Conservation (phyloP, 1,140 invertebrate genomes). For the Pseudachorutes palmiensis region DNA sequence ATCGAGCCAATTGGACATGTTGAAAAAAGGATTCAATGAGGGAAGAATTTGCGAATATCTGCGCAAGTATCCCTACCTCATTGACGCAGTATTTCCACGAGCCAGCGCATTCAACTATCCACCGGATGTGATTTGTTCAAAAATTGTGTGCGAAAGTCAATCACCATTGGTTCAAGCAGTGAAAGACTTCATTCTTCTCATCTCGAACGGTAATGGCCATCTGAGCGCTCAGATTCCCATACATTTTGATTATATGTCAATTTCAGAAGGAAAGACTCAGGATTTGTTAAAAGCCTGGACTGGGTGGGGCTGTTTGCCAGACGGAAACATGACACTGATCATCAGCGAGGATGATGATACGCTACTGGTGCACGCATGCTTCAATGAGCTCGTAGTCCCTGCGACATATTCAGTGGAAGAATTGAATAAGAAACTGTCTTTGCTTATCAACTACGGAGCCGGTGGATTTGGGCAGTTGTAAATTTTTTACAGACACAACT, state of each 20-base stretch:
- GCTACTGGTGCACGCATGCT: neutral
- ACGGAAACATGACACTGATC: neutral
- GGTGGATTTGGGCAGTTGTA: neutral
- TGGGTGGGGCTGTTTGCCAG: neutral
- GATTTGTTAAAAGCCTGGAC: slow-evolving; percentile 4
- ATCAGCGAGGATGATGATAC: neutral
- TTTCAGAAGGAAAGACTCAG: neutral
- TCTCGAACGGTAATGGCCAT: no score
- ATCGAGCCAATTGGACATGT: neutral
- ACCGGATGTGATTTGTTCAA: neutral
- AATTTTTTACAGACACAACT: neutral
- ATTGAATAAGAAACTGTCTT: neutral
- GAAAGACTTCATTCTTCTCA: neutral
- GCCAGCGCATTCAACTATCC: neutral
- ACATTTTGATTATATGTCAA: neutral
- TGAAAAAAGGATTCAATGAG: neutral
- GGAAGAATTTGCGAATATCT: neutral
- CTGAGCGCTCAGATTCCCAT: neutral
- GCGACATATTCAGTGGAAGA: neutral
- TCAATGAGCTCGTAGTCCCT: neutral
- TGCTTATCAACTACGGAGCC: neutral
- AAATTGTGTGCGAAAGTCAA: neutral
- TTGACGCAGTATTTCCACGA: neutral
- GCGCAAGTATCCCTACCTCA: neutral
- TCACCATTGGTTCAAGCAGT: neutral